These are phyloP conservation scores for Sinonovacula constricta DNA, from an alignment of 1,140 invertebrate genomes.

Conservation along the genomic window DNA sequence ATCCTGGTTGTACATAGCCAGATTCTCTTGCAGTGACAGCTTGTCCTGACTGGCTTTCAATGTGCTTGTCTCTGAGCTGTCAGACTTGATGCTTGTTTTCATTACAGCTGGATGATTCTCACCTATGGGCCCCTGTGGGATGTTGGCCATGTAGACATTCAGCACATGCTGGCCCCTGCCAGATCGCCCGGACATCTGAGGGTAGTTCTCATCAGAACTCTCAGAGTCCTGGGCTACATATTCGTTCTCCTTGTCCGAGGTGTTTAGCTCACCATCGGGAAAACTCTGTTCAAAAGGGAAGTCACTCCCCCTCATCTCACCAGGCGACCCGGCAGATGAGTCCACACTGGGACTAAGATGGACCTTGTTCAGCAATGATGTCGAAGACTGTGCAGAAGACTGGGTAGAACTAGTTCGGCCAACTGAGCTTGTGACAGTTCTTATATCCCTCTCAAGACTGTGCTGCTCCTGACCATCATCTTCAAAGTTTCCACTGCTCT, in stretches of 20 bases:
- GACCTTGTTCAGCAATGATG: conserved; percentile 65
- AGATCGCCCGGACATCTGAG: background rate
- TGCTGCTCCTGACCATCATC: background rate
- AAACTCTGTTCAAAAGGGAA: conserved; percentile 60
- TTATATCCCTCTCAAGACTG: conserved; percentile 44
- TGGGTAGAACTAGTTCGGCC: conserved; percentile 19
- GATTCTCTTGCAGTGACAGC: conserved; percentile 34
- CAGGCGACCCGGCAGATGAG: conserved; percentile 57
- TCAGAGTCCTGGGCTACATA: conserved; percentile 34
- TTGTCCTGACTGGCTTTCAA: conserved; percentile 41
- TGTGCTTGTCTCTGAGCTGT: background rate
- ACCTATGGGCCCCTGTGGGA: conserved; percentile 40
- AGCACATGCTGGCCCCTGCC: conserved; percentile 32
- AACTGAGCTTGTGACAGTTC: conserved; percentile 22
- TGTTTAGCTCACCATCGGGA: conserved; percentile 59
- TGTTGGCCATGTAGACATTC: conserved; percentile 42
- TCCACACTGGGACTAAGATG: conserved; percentile 60
- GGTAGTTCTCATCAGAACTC: conserved; percentile 33
- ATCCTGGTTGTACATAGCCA: conserved; percentile 26
- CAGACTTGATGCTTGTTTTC: conserved; percentile 27
- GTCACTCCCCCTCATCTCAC: conserved; percentile 41
- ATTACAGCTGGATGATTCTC: conserved; percentile 46
- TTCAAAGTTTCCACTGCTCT: conserved; percentile 55
- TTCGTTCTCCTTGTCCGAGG: conserved; percentile 74
- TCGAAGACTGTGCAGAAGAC: conserved; percentile 16